Percentiles rank a stretch among this genome's conserved stretches.
phyloP scores from a whole-genome alignment of 1,140 invertebrate genomes.

The Diprion similis region DNA sequence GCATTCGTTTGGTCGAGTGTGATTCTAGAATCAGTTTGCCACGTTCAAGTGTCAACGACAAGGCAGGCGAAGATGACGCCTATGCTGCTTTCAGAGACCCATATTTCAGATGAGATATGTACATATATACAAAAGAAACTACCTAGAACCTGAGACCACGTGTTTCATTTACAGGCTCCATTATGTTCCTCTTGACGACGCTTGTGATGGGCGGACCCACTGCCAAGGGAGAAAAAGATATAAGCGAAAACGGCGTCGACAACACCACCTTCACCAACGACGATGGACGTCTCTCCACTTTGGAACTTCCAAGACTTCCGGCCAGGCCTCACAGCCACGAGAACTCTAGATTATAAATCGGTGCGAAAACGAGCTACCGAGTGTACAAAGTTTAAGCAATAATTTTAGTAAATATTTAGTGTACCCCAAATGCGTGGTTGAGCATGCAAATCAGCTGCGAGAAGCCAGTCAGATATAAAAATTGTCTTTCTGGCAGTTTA shows the following conservation, averaged over 20 bases:
- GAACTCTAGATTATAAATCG: slow-evolving; percentile 28
- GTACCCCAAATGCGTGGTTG: too few relatives aligned
- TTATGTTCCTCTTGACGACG: slow-evolving; percentile 75
- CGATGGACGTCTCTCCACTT: slow-evolving; percentile 50
- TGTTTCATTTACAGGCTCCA: slow-evolving; percentile 63
- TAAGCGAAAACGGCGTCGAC: slow-evolving; percentile 53
- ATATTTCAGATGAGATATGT: slow-evolving; percentile 3
- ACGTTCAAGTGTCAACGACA: not conserved
- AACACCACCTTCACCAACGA: slow-evolving; percentile 62
- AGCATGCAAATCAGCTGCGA: too few relatives aligned
- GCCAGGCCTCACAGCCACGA: slow-evolving; percentile 35
- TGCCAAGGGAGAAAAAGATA: slow-evolving; percentile 37
- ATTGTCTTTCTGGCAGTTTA: too few relatives aligned
- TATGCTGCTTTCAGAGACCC: not conserved
- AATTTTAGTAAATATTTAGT: too few relatives aligned
- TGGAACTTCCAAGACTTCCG: slow-evolving; percentile 52
- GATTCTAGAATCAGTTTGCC: too few relatives aligned
- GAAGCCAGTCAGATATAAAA: too few relatives aligned
- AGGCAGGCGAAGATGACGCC: not conserved
- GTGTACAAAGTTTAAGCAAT: too few relatives aligned
- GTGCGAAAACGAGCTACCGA: too few relatives aligned
- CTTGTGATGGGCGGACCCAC: slow-evolving; percentile 72
- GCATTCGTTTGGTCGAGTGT: too few relatives aligned
- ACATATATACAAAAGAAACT: too few relatives aligned
- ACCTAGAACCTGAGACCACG: not conserved